Conservation (phyloP, 2,797 vertebrate species). For the Sebastes iracundus region DNA sequence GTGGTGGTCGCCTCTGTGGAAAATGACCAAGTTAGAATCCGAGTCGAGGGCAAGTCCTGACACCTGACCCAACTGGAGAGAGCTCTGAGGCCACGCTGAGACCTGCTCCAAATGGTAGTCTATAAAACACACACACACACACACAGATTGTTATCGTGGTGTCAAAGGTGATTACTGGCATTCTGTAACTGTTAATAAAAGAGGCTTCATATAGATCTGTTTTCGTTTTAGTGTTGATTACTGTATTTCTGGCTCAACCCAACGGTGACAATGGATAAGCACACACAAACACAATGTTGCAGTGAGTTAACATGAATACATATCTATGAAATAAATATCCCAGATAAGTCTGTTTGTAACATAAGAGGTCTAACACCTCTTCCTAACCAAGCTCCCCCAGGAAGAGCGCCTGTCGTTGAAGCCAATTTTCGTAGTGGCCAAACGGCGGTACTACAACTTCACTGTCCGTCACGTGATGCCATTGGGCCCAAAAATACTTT, state of each 20-base stretch:
- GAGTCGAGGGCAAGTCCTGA: slow-evolving; percentile 93
- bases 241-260: neutral
- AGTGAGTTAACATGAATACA: neutral
- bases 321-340: neutral
- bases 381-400: too few species aligned
- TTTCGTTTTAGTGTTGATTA: neutral
- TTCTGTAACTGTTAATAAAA: neutral
- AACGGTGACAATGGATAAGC: neutral
- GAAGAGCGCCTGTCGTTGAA: accelerated
- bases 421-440: too few species aligned
- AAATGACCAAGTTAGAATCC: slow-evolving; percentile 91
- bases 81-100: slow-evolving; percentile 87
- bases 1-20: slow-evolving; percentile 93
- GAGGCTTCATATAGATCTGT: neutral
- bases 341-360: neutral
- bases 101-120: slow-evolving; percentile 90
- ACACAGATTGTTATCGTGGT: neutral
- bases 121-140: slow-evolving; percentile 51
- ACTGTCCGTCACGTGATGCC: too few species aligned
- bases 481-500: too few species aligned
- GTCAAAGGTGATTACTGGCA: neutral
- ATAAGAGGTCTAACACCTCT: neutral
- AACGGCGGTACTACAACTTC: too few species aligned
- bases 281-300: neutral
- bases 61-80: slow-evolving; percentile 91